Base-by-base conservation (phyloP, 1,140 invertebrate species). In the Saccostrea cuccullata region DNA sequence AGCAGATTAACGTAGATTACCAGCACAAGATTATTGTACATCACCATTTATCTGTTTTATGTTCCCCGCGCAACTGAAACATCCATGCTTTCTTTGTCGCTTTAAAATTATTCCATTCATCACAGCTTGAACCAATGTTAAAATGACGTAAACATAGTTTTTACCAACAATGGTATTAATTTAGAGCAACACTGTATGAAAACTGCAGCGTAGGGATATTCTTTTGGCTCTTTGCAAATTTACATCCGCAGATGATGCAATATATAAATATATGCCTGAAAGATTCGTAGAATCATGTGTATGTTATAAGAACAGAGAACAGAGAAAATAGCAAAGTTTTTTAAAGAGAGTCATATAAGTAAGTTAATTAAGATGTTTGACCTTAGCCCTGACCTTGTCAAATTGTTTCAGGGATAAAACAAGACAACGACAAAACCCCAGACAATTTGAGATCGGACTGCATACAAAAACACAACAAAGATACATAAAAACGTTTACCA, bases 1-100 rank as follows among this genome's bases (percentile, higher is more conserved):
- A 77, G 70, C 70, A 77, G 70, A 77, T 77, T 77, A 77, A 77
- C 70, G 70, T 77, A 77, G 70, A 77, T 77, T 77, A 77, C 70
- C 70, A 77, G 15, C 70, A 26, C 70, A 26, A 77, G 70, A 77
- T 77, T 77, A 77, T 77, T 77, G 70, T 77, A 77, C 70, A 77
- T 77, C 70, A 77, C 23, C 70, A 77, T 77, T 77, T 36, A 77
- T 77, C 70, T 77, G 70, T 77, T 77, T 77, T 77, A 77, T 77
- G 70, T 77, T 77, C 70, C 23, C 70, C 26, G 26, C 70, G 70
- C 70, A 77, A 77, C 70, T 36, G 30, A 77, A 77, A 77, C 70
- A 77, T 77, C 26, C 70, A 30, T 77, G 70, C 23, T 77, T 77
- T 77, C 70, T 77, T 77, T 77, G 70, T 77, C 70, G 70, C 70